Evolutionary conservation across 2,888 invertebrate species (phyloP).

Genomic region (Ommatoiulus sabulosus): DNA sequence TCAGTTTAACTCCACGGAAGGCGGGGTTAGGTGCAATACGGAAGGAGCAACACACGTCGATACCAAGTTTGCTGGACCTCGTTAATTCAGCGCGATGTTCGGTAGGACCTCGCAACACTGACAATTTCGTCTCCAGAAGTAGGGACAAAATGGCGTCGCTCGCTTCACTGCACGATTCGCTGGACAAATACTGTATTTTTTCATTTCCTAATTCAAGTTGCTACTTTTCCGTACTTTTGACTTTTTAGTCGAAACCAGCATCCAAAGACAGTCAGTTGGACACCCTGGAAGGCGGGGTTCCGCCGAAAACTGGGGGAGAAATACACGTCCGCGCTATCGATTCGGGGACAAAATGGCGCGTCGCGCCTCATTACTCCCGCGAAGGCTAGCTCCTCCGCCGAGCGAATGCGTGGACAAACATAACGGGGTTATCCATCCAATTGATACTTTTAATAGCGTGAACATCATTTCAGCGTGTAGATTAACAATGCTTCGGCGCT

Average conservation of each 20-base stretch:
- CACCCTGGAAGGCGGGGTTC: background rate
- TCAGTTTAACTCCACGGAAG: background rate
- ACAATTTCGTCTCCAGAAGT: background rate
- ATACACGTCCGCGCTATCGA: background rate
- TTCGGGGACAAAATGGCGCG: constrained; percentile 11
- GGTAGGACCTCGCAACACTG: background rate
- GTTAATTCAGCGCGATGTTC: background rate
- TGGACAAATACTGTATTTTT: too few relatives aligned
- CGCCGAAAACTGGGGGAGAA: background rate
- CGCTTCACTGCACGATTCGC: background rate
- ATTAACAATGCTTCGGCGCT: constrained; percentile 4
- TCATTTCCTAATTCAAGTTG: background rate
- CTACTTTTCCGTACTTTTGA: background rate
- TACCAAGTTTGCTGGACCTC: background rate
- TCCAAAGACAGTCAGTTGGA: background rate
- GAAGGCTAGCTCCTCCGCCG: background rate
- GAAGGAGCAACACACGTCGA: background rate
- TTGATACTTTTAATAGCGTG: constrained; percentile 43
- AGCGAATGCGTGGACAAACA: constrained; percentile 1
- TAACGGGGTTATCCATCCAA: constrained; percentile 31
- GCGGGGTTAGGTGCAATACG: background rate
- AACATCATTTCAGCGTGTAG: constrained; percentile 30
- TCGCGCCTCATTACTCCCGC: constrained; percentile 6
- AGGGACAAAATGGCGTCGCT: background rate
- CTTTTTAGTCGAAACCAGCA: background rate